Percentiles rank a stretch among this genome's conserved stretches.
These are phyloP conservation scores for Cheiracanthium punctorium DNA, from an alignment of 2,888 invertebrate genomes.

Conservation along the genomic window DNA sequence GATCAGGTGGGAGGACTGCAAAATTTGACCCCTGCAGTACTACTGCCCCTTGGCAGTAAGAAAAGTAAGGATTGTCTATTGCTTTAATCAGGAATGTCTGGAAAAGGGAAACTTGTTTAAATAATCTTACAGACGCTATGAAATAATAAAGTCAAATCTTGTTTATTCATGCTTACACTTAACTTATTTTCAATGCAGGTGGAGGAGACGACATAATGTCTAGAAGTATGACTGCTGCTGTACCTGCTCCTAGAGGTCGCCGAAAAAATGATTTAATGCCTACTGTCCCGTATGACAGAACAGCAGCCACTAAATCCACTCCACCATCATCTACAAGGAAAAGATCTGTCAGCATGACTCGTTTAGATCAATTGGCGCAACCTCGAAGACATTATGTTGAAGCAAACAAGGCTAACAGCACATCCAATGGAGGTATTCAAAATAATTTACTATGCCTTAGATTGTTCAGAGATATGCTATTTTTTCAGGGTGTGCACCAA, in stretches of 20 bases:
- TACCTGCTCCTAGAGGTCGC: slow-evolving; percentile 59
- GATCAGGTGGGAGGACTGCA: too few species aligned
- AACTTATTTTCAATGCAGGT: too few species aligned
- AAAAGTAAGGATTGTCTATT: too few species aligned
- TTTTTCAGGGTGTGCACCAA: too few species aligned
- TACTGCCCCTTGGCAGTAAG: too few species aligned
- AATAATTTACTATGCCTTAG: slow-evolving; percentile 43
- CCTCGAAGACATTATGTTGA: slow-evolving; percentile 78
- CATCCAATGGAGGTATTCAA: slow-evolving; percentile 41
- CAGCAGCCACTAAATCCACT: slow-evolving; percentile 39
- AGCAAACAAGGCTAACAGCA: slow-evolving; percentile 61
- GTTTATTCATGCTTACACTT: too few species aligned
- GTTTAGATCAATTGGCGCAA: slow-evolving; percentile 89
- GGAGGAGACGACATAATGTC: slow-evolving; percentile 60
- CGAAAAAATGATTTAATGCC: slow-evolving; percentile 88
- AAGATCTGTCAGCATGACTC: slow-evolving; percentile 93
- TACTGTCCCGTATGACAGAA: slow-evolving; percentile 84
- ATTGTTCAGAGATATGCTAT: too few species aligned
- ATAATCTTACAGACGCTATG: too few species aligned
- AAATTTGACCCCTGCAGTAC: too few species aligned
- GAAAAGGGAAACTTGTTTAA: too few species aligned
- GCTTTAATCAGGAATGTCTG: too few species aligned
- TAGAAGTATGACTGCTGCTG: slow-evolving; percentile 50
- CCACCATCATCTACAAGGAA: slow-evolving; percentile 57
- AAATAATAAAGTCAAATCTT: too few species aligned